Base-by-base conservation (phyloP, 2,888 invertebrate species). In the Cheilosia scutellata region DNA sequence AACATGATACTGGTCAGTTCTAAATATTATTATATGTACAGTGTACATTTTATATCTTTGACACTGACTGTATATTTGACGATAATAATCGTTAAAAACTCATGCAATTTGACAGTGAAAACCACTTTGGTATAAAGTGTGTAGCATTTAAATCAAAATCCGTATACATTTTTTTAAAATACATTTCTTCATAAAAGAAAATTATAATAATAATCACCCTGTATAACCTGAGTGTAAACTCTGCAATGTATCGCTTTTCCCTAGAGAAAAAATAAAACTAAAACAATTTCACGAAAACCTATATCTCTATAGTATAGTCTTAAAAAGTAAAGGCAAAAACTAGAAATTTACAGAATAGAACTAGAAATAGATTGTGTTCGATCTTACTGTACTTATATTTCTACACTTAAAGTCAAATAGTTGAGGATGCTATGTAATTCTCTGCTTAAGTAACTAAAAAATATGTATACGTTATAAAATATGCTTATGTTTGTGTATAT, bases 361-460 rank as follows among this genome's bases (percentile, higher is more conserved):
- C 31, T 68, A 55, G 31, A 7, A 16, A 47, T 47, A 57, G 33
- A 55, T 57, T 65, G 47, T 65, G 47, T 65, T n/a, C 33, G 53
- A 42, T 71, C 47, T 44, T 49, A 42, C 20, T 20, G n/a, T 55
- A 60, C 84, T 79, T 84, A 83, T 20, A 70, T 42, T 27, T 31
- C 80, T 80, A 71, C 25, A 27, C 75, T 75, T 80, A 70, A 65
- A 80, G 70, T 55, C 70, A 71, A 84, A 71, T 80, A 80, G 79
- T 84, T 84, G 53, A 84, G 80, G 79, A 80, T 84, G 70, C 84
- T 79, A 84, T 84, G 84, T 66, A 60, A 53, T 79, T 79, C 51
- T 84, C 60, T 60, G 75, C 80, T 84, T 84, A 84, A 80, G 70
- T 84, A 71, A 84, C 66, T 80, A 80, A 76, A 63, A 57, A 55